phyloP scores from a whole-genome alignment of 2,797 vertebrate species.

The Decapterus maruadsi region DNA sequence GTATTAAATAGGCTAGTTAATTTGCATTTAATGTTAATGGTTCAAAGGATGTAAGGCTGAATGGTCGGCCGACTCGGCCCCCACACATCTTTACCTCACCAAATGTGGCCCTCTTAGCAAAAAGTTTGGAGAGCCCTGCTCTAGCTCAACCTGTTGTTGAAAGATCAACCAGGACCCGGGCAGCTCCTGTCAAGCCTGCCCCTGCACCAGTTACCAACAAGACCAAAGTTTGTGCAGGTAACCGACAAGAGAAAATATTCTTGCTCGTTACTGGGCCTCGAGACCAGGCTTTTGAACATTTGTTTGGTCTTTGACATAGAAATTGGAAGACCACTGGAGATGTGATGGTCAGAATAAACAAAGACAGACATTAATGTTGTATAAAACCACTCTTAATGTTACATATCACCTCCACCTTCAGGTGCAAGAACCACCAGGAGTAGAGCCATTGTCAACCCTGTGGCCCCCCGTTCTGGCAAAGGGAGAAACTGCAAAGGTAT shows the following conservation, averaged over 20 bases:
- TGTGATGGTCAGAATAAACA: background rate
- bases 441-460: slow-evolving; percentile 53
- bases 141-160: slow-evolving; percentile 50
- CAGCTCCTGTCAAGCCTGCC: slow-evolving; percentile 48
- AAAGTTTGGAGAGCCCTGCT: too few species aligned
- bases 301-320: slow-evolving; percentile 14
- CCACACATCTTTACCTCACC: too few species aligned
- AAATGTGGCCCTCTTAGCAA: too few species aligned
- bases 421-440: slow-evolving; percentile 69
- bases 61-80: too few species aligned
- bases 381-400: background rate
- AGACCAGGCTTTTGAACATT: background rate
- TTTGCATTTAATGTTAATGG: too few species aligned
- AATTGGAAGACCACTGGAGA: background rate
- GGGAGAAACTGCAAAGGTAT: slow-evolving; percentile 66
- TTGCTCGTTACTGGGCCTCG: background rate
- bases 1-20: too few species aligned
- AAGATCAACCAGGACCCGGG: slow-evolving; percentile 54
- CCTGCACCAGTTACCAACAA: slow-evolving; percentile 21
- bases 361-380: rapidly evolving
- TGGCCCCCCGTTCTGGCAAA: slow-evolving; percentile 50
- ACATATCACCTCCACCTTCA: slow-evolving; percentile 20
- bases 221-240: slow-evolving; percentile 78
- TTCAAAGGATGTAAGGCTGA: too few species aligned
- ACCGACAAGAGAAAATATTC: slow-evolving; percentile 2